Evolutionary conservation across 1,140 invertebrate species (phyloP).

Genomic region (Hormaphis cornu): DNA sequence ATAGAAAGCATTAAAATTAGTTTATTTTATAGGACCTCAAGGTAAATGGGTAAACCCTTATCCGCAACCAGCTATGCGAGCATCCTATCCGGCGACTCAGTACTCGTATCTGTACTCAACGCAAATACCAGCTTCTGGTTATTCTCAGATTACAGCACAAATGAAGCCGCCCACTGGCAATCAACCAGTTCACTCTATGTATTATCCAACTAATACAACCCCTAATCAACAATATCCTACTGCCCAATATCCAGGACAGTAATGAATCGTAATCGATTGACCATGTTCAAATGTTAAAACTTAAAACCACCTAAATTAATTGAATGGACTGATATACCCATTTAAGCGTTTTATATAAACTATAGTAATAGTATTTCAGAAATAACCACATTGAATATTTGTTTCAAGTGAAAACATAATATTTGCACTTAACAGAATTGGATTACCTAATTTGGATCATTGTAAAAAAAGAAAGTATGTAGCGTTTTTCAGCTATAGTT

Average conservation of each 20-base stretch:
- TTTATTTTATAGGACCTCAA: conserved; percentile 3
- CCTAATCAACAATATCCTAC: conserved; percentile 17
- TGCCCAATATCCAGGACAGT: conserved; percentile 17
- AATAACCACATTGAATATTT: not conserved
- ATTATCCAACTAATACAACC: conserved; percentile 16
- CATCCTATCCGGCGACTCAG: conserved; percentile 8
- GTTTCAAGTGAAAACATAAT: not conserved
- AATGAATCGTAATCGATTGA: not conserved
- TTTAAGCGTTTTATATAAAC: too few species aligned
- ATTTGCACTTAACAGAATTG: not conserved
- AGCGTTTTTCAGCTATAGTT: not conserved
- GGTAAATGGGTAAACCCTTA: conserved; percentile 3
- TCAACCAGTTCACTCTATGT: conserved; percentile 16
- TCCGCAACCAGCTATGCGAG: not conserved
- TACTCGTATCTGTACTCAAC: not conserved
- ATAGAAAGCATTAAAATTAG: not conserved
- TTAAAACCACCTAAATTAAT: not conserved
- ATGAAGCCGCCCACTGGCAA: conserved; percentile 20
- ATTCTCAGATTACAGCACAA: conserved; percentile 7
- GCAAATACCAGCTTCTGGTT: conserved; percentile 10
- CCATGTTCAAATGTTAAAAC: not conserved
- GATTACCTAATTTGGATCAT: not conserved
- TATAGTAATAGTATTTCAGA: not conserved
- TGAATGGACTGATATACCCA: conserved; percentile 19
- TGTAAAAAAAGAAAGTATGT: not conserved